Conservation (phyloP, 2,888 invertebrate species). For the Malacosoma neustria region DNA sequence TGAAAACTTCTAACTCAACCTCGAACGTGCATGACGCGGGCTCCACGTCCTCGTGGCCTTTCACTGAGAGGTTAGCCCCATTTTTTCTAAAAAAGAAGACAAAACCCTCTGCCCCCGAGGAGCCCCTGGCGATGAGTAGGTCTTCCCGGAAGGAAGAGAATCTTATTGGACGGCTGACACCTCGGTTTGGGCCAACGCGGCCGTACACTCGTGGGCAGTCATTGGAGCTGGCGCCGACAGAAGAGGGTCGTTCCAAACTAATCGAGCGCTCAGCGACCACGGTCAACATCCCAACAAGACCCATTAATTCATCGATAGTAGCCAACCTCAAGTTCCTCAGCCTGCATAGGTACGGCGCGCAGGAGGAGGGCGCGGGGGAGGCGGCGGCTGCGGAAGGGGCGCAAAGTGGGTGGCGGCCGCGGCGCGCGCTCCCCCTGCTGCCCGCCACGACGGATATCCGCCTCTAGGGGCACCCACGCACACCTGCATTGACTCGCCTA, state of each 20-base stretch:
- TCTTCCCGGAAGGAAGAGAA: conserved; percentile 49
- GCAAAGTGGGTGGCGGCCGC: conserved; percentile 19
- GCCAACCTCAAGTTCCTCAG: conserved; percentile 60
- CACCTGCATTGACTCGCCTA: conserved; percentile 26
- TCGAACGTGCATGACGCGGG: conserved; percentile 62
- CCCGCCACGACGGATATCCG: conserved; percentile 49
- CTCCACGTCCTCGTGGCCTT: conserved; percentile 39
- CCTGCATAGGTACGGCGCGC: conserved; percentile 60
- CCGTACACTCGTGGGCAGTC: conserved; percentile 58
- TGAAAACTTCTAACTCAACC: conserved; percentile 61
- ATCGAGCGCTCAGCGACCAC: conserved; percentile 62
- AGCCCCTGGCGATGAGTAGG: conserved; percentile 22
- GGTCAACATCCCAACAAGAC: conserved; percentile 47
- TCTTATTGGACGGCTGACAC: conserved; percentile 57
- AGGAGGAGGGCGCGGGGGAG: conserved; percentile 27
- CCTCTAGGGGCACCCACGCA: conserved; percentile 29
- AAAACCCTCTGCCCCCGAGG: conserved; percentile 43
- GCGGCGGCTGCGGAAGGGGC: conserved; percentile 12
- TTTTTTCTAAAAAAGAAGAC: conserved; percentile 63
- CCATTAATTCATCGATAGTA: conserved; percentile 56
- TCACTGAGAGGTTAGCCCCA: conserved; percentile 61
- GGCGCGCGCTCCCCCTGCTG: conserved; percentile 21
- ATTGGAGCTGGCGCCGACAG: conserved; percentile 45
- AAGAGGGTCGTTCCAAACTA: conserved; percentile 34
- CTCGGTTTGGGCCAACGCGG: conserved; percentile 61